Evolutionary conservation across 2,797 vertebrate species (phyloP).

Genomic region (Lagodon rhomboides): DNA sequence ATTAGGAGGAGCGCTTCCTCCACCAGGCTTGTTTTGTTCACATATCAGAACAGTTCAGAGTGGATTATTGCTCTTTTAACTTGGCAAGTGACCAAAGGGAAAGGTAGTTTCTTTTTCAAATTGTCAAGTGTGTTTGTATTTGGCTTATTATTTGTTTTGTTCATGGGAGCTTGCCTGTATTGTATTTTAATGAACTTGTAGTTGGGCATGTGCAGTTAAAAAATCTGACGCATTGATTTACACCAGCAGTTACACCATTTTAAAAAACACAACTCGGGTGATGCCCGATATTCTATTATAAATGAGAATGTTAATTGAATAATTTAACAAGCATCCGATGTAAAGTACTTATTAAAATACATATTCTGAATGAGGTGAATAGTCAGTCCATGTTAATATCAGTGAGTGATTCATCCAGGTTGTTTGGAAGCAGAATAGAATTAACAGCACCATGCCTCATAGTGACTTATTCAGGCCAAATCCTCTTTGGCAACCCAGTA

Average conservation of each 20-base stretch:
- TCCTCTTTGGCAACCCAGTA: background rate
- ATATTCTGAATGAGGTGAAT: background rate
- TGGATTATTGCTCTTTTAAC: no score
- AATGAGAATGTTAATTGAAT: no score
- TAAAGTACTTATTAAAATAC: no score
- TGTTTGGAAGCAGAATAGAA: conserved; percentile 1
- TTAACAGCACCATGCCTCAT: background rate
- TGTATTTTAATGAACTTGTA: background rate
- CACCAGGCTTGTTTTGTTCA: background rate
- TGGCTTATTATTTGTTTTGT: background rate
- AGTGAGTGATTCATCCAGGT: background rate
- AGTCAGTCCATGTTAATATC: conserved; percentile 1
- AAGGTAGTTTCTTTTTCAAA: background rate
- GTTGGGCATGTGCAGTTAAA: background rate
- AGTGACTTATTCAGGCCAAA: background rate
- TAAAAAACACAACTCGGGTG: background rate
- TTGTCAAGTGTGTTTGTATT: background rate
- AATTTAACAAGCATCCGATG: no score
- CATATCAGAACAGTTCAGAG: background rate
- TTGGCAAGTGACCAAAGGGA: conserved; percentile 4
- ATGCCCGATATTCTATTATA: no score
- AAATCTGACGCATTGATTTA: background rate
- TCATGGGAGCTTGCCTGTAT: background rate
- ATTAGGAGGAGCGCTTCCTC: background rate
- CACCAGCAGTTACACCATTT: background rate